phyloP scores from a whole-genome alignment of 1,140 invertebrate genomes.

The Pseudomyrmex cubaensis region DNA sequence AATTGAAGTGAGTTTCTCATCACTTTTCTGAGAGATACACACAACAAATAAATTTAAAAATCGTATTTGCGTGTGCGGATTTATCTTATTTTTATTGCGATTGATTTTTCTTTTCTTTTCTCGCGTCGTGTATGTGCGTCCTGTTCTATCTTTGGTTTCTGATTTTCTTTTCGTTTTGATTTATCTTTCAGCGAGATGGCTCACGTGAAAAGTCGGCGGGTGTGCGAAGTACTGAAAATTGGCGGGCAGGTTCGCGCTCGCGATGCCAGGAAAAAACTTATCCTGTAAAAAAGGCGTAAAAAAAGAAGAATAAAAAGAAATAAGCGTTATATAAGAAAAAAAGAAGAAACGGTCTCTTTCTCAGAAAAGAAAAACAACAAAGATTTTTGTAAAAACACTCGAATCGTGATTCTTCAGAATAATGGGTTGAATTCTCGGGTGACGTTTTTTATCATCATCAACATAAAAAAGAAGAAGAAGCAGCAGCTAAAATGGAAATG shows the following conservation, averaged over 20 bases:
- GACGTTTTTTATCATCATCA: background rate
- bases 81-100: slow-evolving; percentile 11
- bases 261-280: slow-evolving; percentile 65
- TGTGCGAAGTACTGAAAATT: slow-evolving; percentile 66
- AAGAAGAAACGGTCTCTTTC: slow-evolving; percentile 61
- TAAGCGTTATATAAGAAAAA: background rate
- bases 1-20: no score
- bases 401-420: slow-evolving; percentile 68
- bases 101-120: background rate
- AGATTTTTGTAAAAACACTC: slow-evolving; percentile 34
- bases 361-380: slow-evolving; percentile 24
- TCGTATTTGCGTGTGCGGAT: background rate
- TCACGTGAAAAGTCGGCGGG: slow-evolving; percentile 68
- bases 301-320: background rate
- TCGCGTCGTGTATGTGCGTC: background rate
- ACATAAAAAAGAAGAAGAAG: background rate
- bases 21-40: no score
- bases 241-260: slow-evolving; percentile 59
- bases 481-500: slow-evolving; percentile 18
- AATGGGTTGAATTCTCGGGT: slow-evolving; percentile 79
- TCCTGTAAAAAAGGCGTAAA: slow-evolving; percentile 25
- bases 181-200: slow-evolving; percentile 79
- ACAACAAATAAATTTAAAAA: no score
- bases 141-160: slow-evolving; percentile 64
- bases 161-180: slow-evolving; percentile 79